Conservation (phyloP, 2,888 invertebrate species). For the Luffia ferchaultella region DNA sequence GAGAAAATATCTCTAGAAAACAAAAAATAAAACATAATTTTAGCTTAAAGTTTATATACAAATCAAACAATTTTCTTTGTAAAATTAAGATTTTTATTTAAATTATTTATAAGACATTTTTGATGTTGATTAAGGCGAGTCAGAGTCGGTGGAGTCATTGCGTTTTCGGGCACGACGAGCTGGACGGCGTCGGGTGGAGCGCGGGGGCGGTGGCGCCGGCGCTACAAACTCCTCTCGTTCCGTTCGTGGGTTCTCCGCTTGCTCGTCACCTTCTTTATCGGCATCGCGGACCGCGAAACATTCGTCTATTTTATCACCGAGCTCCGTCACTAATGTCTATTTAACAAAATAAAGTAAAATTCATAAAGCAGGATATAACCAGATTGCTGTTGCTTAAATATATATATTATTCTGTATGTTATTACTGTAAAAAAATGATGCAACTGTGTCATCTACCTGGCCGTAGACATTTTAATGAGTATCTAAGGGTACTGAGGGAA, state of each 20-base stretch:
- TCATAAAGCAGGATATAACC: not conserved
- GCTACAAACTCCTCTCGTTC: conserved; percentile 5
- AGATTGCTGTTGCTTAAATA: too few relatives aligned
- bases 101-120: too few relatives aligned
- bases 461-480: too few relatives aligned
- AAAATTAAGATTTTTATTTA: too few relatives aligned
- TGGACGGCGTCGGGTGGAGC: conserved; percentile 32
- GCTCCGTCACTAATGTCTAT: conserved; percentile 68
- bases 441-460: too few relatives aligned
- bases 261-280: conserved; percentile 30
- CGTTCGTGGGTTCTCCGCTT: conserved; percentile 11
- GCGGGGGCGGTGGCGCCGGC: conserved; percentile 16
- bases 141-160: conserved; percentile 21
- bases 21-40: too few relatives aligned
- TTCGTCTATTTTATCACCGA: conserved; percentile 72
- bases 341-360: conserved; percentile 8
- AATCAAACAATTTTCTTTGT: too few relatives aligned
- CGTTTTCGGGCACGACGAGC: conserved; percentile 28
- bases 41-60: too few relatives aligned
- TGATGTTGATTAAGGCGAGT: not conserved
- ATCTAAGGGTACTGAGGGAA: too few relatives aligned
- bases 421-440: too few relatives aligned
- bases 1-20: too few relatives aligned
- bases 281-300: conserved; percentile 55
- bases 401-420: too few relatives aligned